phyloP scores from a whole-genome alignment of 1,140 invertebrate genomes.

The Lineus longissimus region DNA sequence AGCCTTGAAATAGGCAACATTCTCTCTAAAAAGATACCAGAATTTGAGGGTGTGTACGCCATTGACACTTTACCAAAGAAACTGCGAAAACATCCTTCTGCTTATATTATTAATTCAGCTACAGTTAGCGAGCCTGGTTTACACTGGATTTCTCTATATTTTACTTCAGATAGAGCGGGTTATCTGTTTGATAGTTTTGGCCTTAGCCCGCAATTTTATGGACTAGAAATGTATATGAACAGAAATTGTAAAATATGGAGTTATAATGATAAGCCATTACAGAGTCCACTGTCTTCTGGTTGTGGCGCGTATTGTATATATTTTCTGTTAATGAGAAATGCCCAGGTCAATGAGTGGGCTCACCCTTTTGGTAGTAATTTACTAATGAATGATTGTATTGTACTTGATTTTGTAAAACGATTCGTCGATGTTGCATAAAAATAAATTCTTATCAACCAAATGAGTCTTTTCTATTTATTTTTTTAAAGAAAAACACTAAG shows the following conservation, averaged over 20 bases:
- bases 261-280: neutral
- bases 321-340: neutral
- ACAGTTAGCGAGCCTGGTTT: neutral
- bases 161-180: neutral
- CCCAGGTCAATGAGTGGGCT: too few relatives aligned
- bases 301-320: conserved; percentile 4
- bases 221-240: neutral
- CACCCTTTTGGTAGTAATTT: too few relatives aligned
- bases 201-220: neutral
- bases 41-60: neutral
- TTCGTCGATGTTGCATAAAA: too few relatives aligned
- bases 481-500: too few relatives aligned
- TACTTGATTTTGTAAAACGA: too few relatives aligned
- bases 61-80: neutral
- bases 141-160: neutral
- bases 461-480: too few relatives aligned
- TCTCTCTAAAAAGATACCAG: neutral
- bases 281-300: neutral
- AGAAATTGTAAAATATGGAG: neutral
- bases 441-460: too few relatives aligned
- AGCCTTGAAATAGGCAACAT: neutral
- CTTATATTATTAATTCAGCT: neutral
- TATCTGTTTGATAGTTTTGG: conserved; percentile 1
- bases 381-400: too few relatives aligned
- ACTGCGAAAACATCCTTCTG: neutral